Base-by-base conservation (phyloP, 2,113 vertebrate species). In the Elephantulus edwardii region DNA sequence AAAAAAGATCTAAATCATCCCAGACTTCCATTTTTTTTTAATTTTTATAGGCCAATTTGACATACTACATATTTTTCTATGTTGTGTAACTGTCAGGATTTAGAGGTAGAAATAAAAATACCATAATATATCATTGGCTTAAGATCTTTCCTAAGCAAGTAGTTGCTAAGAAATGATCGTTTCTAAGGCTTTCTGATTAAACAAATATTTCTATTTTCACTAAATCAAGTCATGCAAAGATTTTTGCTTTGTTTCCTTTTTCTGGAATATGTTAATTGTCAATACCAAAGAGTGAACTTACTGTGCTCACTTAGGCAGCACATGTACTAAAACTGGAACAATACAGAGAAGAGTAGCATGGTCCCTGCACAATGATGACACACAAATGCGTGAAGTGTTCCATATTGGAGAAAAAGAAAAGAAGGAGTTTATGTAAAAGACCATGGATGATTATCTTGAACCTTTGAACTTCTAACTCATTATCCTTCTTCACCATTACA, bases 11-110 rank as follows among this genome's bases (percentile, higher is more conserved):
- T 30, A 33, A 92, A 88, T 77, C 60, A 74, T 12, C 0, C 72
- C 6, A 24, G 83, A 86, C 35, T 96, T 95, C 93, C 16, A 86
- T 60, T 13, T 50, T 77, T 68, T 95, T 96, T 94, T 42, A 83
- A n/a, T 71, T 86, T 81, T 92, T 0, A 3, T 92, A 76, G 46
- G 52, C 83, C 66, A 17, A 52, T 91, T 86, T 95, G 12, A 9
- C 71, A 35, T 52, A 2, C 88, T 68, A 28, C 48, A 71, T 87
- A 30, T 35, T 95, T 90, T 94, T 6, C 19, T 33, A 19, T 93
- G 38, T 48, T 72, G 84, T 72, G 1, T 1, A 77, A 46, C 77
- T 95, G 33, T 95, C 54, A 93, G 14, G 1, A 84, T 93, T 90
- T 66, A 42, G 46, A 79, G 11, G 42, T 40, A 12, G 71, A 83